Evolutionary conservation across 2,113 vertebrate species (phyloP), one percentile per base, ranked within the genome.

Genomic region (Zeus faber): DNA sequence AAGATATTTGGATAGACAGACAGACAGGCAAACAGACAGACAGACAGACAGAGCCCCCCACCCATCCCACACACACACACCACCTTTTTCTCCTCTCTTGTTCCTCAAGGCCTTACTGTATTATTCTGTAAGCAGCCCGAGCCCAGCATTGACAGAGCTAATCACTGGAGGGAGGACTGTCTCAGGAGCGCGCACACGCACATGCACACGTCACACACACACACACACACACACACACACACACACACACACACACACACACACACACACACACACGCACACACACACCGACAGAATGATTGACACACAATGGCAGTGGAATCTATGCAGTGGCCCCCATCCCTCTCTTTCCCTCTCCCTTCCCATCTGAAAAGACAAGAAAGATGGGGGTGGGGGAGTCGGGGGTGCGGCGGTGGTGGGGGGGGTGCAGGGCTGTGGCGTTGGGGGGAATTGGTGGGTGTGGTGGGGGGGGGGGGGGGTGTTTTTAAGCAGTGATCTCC

Each of bases 221-320:
- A 25, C 21, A 14, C 22, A 46, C 21, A 24, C 44, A 23, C 21
- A 46, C 21, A 24, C 44, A 45, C 43, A 45, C 21, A 24, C 21
- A 22, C 21, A 27, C 24, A 27, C 24, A 17, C 14, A 49, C 24
- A 40, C 33, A 40, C 33, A 53, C 50, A 40, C 33, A 25, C 33
- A 25, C 50, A 40, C 33, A 25, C 50, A 53, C 50, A 40, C 50
- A 53, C 50, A 53, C 50, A 25, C 33, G 17, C 39, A 59, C 23
- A 67, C 54, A 63, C 52, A 79, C 50, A 70, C 47, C 86, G 67
- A 76, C 64, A 72, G 57, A 70, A 83, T 90, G 89, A 90, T 88
- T 89, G 89, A 89, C 89, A 89, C 85, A 90, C 89, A 90, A 90
- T 89, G 84, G 89, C 70, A 76, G 74, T 48, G 65, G 73, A 89